A percentile compares a stretch with the other conserved stretches of the same genome.
These are phyloP conservation scores for Heliconius hermathena DNA, from an alignment of 1,140 invertebrate genomes.

Conservation along the genomic window DNA sequence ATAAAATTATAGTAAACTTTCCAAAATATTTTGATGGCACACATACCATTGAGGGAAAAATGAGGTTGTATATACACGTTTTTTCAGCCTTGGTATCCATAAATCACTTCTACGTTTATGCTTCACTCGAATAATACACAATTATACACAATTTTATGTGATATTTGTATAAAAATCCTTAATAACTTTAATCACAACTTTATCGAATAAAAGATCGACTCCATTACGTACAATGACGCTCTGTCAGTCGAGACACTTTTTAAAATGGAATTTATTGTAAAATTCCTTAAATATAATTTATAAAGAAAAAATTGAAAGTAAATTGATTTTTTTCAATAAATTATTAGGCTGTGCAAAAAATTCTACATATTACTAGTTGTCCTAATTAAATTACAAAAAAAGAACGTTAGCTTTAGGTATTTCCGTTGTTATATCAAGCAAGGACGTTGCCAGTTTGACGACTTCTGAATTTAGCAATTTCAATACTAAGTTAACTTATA, in stretches of 20 bases:
- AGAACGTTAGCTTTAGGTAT: conserved; percentile 33
- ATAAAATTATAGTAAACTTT: conserved; percentile 62
- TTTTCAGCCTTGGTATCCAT: conserved; percentile 59
- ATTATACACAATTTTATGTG: conserved; percentile 60
- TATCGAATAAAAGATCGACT: conserved; percentile 72
- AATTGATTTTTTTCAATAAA: neutral
- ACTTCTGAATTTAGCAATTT: conserved; percentile 77
- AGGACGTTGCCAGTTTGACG: conserved; percentile 75
- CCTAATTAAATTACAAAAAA: conserved; percentile 26
- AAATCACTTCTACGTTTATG: conserved; percentile 50
- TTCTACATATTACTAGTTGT: neutral
- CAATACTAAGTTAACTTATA: conserved; percentile 38
- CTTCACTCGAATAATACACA: conserved; percentile 60
- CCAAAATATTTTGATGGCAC: conserved; percentile 82
- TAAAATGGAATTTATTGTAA: conserved; percentile 58
- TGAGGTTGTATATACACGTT: conserved; percentile 68
- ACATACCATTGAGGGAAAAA: conserved; percentile 75
- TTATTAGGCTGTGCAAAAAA: conserved; percentile 22
- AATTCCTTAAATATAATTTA: conserved; percentile 15
- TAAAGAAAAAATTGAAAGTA: neutral
- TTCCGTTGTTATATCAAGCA: conserved; percentile 54
- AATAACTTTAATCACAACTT: conserved; percentile 60
- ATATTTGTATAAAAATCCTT: conserved; percentile 57
- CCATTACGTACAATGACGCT: conserved; percentile 82
- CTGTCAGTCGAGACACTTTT: conserved; percentile 68